Evolutionary conservation across 2,888 invertebrate genomes (phyloP), one percentile per base, ranked within the genome.

Genomic region (Sarcophaga subvicina): DNA sequence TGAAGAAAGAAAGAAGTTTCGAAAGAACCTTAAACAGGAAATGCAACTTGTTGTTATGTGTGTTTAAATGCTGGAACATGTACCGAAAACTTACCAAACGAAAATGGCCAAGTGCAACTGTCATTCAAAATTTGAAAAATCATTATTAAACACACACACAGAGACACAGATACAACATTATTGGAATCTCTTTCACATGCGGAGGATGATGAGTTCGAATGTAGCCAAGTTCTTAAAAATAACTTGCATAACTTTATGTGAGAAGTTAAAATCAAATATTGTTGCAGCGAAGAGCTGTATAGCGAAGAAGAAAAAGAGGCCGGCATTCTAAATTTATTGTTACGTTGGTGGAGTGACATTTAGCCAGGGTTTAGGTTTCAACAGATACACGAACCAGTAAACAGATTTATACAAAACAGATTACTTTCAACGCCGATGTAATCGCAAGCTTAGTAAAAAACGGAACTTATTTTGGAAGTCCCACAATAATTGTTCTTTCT

Each of bases 81-180:
- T 77, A 59, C 45, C 8, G 63, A 73, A 78, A 75, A 86, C 70
- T 78, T 71, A 22, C 17, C 37, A 73, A 54, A 72, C 14, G 12
- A 49, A 73, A 69, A 73, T 83, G 80, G 47, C 45, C 54, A 79
- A 71, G 79, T 75, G 75, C 78, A 84, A 75, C 78, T 84, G 86
- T 75, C 81, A 80, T 87, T 76, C 60, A 62, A 83, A 78, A 75
- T 87, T 84, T 78, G 49, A 78, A 78, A 78, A 83, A 71, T 80
- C 77, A 80, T 86, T 83, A 72, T 69, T 63, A 49, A 63, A 47
- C 60, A 60, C 73, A 66, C 59, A 60, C 59, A 62, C 59, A 64
- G 14, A 11, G 22, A 22, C 59, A 66, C 20, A 11, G 37, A 25
- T 20, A 54, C 14, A 63, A 62, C 37, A n/a, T 5, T 66, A 22